Percentiles rank a stretch among this genome's conserved stretches.
Evolutionary conservation across 2,888 invertebrate species (phyloP).

Genomic region (Spialia ferax): DNA sequence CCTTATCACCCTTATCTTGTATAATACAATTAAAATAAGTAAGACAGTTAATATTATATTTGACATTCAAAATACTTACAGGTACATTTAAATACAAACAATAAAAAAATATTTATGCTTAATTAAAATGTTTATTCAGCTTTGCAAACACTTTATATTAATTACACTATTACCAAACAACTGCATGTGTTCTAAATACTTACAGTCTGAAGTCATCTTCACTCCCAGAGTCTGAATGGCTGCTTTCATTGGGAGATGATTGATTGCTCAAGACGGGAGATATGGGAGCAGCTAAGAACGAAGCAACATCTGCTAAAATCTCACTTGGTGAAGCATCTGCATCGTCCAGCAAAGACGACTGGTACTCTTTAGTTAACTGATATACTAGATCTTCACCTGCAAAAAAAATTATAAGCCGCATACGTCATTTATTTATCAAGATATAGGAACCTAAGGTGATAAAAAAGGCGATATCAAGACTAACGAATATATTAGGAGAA

Average conservation of each 20-base stretch:
- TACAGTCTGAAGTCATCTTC: conserved; percentile 83
- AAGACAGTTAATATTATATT: too few relatives aligned
- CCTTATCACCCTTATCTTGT: too few relatives aligned
- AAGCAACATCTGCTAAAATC: conserved; percentile 80
- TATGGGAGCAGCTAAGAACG: conserved; percentile 69
- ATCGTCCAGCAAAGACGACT: conserved; percentile 74
- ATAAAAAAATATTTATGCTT: too few relatives aligned
- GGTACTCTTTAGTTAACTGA: conserved; percentile 72
- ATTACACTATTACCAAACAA: not conserved
- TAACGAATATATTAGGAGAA: not conserved
- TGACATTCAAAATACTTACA: too few relatives aligned
- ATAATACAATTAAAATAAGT: too few relatives aligned
- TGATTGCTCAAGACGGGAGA: conserved; percentile 72
- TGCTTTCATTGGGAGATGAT: conserved; percentile 72
- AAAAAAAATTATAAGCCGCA: not conserved
- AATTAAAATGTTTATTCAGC: not conserved
- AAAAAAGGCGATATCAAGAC: not conserved
- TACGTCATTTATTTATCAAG: not conserved
- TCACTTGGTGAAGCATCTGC: conserved; percentile 81
- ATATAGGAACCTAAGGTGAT: not conserved
- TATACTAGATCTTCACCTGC: conserved; percentile 78
- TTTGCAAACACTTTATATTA: not conserved
- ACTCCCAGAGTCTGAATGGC: conserved; percentile 79
- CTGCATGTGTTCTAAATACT: conserved; percentile 26
- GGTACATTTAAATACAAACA: too few relatives aligned